phyloP scores from a whole-genome alignment of 2,797 vertebrate genomes.

The Lycodopsis pacificus region DNA sequence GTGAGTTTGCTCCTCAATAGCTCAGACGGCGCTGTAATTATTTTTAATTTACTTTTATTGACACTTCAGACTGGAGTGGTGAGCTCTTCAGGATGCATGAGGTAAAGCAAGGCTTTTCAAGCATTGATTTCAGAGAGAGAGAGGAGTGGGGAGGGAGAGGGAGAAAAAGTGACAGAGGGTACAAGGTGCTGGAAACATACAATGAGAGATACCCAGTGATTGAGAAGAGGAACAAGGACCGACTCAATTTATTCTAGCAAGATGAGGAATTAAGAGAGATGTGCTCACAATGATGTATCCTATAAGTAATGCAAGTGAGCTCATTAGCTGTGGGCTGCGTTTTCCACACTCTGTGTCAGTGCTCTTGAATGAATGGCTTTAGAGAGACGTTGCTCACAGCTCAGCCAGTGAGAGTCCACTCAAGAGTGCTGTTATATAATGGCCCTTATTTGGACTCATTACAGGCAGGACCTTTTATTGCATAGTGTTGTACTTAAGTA shows the following conservation, averaged over 20 bases:
- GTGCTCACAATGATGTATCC: constrained; percentile 34
- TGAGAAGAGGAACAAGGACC: constrained; percentile 22
- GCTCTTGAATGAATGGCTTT: constrained; percentile 55
- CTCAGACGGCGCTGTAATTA: not conserved
- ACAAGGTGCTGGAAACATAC: too few species aligned
- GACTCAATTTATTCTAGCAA: constrained; percentile 46
- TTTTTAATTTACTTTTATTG: constrained; percentile 13
- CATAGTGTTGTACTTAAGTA: constrained; percentile 52
- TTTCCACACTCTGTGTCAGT: constrained; percentile 28
- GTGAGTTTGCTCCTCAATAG: not conserved
- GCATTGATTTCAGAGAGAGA: constrained; percentile 21
- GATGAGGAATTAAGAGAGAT: constrained; percentile 57
- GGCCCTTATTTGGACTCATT: constrained; percentile 65
- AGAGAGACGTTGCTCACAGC: too few species aligned
- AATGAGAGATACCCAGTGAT: too few species aligned
- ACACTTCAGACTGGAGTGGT: constrained; percentile 41
- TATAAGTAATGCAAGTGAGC: constrained; percentile 40
- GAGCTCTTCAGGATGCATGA: constrained; percentile 14
- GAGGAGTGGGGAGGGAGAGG: not conserved
- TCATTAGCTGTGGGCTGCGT: constrained; percentile 52
- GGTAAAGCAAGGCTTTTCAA: constrained; percentile 25
- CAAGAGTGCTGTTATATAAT: constrained; percentile 29
- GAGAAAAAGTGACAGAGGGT: not conserved
- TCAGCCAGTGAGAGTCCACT: too few species aligned
- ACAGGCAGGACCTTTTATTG: constrained; percentile 51